Evolutionary conservation across 2,888 invertebrate species (phyloP).

Genomic region (Polietes domitor): DNA sequence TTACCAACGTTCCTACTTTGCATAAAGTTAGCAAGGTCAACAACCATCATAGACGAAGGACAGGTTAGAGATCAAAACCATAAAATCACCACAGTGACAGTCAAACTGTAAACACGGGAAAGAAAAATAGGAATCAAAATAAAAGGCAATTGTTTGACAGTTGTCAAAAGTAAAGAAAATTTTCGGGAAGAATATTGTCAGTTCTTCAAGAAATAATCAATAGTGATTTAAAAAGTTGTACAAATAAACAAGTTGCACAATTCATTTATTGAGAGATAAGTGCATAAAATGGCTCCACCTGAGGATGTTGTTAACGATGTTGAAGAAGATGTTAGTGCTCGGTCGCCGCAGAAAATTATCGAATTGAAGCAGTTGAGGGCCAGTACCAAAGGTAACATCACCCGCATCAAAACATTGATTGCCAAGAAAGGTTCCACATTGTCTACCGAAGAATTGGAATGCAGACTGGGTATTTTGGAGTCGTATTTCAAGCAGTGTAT

Average conservation of each 20-base stretch:
- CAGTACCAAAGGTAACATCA: too few species aligned
- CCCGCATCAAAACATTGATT: conserved; percentile 54
- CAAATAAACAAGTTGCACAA: not conserved
- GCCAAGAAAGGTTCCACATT: conserved; percentile 41
- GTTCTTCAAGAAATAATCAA: not conserved
- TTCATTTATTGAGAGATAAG: too few species aligned
- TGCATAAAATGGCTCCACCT: not conserved
- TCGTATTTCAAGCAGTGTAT: conserved; percentile 62
- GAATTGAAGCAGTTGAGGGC: too few species aligned
- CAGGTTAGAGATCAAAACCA: not conserved
- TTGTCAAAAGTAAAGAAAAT: not conserved
- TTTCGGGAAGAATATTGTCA: not conserved
- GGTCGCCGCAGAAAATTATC: not conserved
- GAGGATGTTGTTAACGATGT: not conserved
- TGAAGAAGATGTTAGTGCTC: not conserved
- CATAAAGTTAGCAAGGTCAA: not conserved
- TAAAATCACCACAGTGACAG: not conserved
- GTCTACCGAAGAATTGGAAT: conserved; percentile 54
- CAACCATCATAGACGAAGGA: not conserved
- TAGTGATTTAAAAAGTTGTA: not conserved
- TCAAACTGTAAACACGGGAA: not conserved
- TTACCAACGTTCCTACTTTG: not conserved
- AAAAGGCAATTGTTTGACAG: not conserved
- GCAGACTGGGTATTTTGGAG: conserved; percentile 63
- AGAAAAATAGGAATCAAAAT: not conserved